Evolutionary conservation across 2,113 vertebrate species (phyloP), one percentile per base, ranked within the genome.

Genomic region (Gila orcuttii): DNA sequence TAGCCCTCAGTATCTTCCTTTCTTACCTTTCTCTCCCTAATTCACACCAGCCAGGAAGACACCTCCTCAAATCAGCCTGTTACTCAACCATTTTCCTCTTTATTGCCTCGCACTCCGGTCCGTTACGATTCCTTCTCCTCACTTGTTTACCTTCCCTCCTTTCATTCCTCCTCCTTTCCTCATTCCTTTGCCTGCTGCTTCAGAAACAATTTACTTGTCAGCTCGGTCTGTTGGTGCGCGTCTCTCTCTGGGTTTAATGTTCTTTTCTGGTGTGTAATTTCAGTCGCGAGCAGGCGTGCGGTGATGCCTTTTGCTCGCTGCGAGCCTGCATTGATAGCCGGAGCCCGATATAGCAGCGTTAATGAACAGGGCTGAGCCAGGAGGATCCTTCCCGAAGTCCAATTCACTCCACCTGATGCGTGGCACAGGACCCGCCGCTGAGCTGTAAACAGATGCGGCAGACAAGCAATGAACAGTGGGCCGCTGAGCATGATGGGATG

Each of bases 171-270:
- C 82, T 42, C 79, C 76, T 36, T 12, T 50, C 47, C 86, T 21
- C 15, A 78, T 91, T 86, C 84, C 74, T 83, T 86, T 89, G 66
- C 85, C 86, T 88, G 87, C 71, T 76, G 86, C 92, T 89, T 80
- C 76, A 87, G 91, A 93, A 91, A 88, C 91, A 93, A 93, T 94
- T 94, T 94, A 92, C 91, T 90, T 92, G 91, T 92, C 91, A 91
- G 87, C 85, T 75, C 62, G 47, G 55, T 64, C 57, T 76, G 80
- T 59, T 45, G 86, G 85, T 83, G 86, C 25, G 64, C 86, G 85
- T 31, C 59, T 71, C 59, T 71, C 59, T 81, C 84, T 52, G 81
- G 66, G 83, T 91, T 87, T 87, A 91, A 90, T 82, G 79, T 88
- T 82, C 80, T 75, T 74, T 62, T 76, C 31, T 75, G 36, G 59